Evolutionary conservation across 2,888 invertebrate genomes (phyloP), one percentile per base, ranked within the genome.

Genomic region (Stenchaetothrips biformis): DNA sequence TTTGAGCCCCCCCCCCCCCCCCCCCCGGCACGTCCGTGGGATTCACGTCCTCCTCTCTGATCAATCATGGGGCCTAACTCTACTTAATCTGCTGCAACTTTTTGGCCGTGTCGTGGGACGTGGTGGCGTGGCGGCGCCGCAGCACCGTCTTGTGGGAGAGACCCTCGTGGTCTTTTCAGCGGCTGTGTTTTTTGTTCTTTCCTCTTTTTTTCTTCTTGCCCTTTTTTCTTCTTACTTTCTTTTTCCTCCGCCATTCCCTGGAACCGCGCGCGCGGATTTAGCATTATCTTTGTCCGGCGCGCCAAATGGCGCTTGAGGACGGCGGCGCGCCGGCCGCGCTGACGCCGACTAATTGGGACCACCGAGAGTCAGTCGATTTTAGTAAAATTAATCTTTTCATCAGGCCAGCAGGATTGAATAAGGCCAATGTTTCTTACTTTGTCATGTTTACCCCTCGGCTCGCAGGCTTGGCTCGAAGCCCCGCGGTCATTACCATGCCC

Each of bases 1-100:
- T 25, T 74, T 21, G 25, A 11, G 21, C 67, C 25, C 9, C 25
- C 9, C 67, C 11, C 8, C 8, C 21, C 25, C 25, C 8, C 25
- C 11, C 7, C 21, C 8, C 67, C 53, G 13, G 53, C 53, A 53
- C 53, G 53, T 53, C 53, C 16, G 18, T 18, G 18, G 53, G 53
- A 53, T 53, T 53, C 53, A 53, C 53, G 53, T 13, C 18, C 53
- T 18, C 53, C 18, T 13, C 59, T 59, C 59, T 59, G 67, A 74
- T 74, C 67, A 74, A 74, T 74, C 67, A 74, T 74, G 53, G 53
- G 59, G 59, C 13, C 67, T 74, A 74, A 74, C 67, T 74, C 67
- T 74, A 74, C 25, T 74, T 74, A 74, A 74, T 74, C 67, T 74
- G 67, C 59, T 21, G 67, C 67, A 74, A 74, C 67, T 74, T 74